Percentiles rank a stretch among this genome's conserved stretches.
Evolutionary conservation across 2,113 vertebrate genomes (phyloP).

Genomic region (Stercorarius parasiticus): DNA sequence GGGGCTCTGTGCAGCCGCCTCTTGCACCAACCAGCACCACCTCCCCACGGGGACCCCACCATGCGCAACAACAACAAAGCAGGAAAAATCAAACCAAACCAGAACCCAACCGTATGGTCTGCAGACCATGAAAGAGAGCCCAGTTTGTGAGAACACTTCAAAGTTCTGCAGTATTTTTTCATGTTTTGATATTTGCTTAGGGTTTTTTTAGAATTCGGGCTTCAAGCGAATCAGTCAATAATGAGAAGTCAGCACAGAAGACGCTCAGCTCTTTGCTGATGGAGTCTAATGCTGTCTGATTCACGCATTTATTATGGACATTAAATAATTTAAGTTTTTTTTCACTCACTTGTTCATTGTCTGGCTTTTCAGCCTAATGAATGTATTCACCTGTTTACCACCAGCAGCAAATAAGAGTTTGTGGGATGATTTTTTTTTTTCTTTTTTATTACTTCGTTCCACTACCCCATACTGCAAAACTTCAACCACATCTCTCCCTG

Average conservation of each 20-base stretch:
- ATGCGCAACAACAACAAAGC: accelerated
- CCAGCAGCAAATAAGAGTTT: background rate
- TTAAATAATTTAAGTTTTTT: background rate
- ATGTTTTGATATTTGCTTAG: background rate
- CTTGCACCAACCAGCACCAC: background rate
- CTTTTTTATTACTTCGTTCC: background rate
- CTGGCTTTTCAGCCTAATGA: background rate
- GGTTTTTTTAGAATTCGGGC: background rate
- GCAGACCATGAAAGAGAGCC: background rate
- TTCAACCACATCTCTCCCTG: background rate
- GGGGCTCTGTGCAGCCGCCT: accelerated
- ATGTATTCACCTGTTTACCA: background rate
- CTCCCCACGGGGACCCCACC: background rate
- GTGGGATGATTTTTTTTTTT: background rate
- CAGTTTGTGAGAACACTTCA: background rate
- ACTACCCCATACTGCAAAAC: background rate
- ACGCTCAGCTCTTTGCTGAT: background rate
- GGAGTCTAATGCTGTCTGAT: background rate
- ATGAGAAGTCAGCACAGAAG: background rate
- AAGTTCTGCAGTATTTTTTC: background rate
- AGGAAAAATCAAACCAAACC: background rate
- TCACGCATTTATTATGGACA: background rate
- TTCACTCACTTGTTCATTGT: background rate
- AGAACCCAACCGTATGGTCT: background rate
- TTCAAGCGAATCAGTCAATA: background rate